phyloP scores from a whole-genome alignment of 1,140 invertebrate genomes.

The Lasaia peninsularis region DNA sequence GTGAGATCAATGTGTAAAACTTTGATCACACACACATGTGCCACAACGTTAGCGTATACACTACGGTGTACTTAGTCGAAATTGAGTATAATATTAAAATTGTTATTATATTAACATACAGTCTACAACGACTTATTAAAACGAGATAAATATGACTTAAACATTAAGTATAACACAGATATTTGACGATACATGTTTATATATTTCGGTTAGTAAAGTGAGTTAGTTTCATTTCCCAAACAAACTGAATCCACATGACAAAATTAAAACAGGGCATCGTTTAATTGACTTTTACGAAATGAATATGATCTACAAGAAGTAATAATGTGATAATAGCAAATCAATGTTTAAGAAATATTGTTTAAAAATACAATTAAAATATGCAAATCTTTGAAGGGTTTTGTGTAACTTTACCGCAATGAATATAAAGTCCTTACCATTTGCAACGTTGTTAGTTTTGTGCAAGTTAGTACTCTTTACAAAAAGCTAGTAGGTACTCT shows the following conservation, averaged over 20 bases:
- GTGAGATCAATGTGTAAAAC: no score
- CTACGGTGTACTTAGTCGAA: no score
- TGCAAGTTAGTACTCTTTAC: background rate
- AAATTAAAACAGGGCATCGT: no score
- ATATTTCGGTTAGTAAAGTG: conserved; percentile 36
- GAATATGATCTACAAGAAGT: no score
- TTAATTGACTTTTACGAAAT: no score
- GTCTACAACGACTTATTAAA: conserved; percentile 13
- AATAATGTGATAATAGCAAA: no score
- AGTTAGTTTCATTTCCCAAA: conserved; percentile 4
- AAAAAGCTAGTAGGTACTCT: background rate
- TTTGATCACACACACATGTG: background rate
- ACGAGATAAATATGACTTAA: conserved; percentile 44
- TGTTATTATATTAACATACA: background rate
- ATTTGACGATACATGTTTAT: conserved; percentile 64
- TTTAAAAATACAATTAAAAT: no score
- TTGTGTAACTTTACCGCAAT: no score
- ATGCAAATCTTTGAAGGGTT: no score
- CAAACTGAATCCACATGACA: background rate
- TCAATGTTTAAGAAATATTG: no score
- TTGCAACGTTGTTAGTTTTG: background rate
- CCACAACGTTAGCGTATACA: no score
- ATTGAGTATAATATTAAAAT: background rate
- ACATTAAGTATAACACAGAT: conserved; percentile 62
- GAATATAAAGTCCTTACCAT: no score